phyloP scores from a whole-genome alignment of 2,888 invertebrate species.

The Argynnis bischoffii region DNA sequence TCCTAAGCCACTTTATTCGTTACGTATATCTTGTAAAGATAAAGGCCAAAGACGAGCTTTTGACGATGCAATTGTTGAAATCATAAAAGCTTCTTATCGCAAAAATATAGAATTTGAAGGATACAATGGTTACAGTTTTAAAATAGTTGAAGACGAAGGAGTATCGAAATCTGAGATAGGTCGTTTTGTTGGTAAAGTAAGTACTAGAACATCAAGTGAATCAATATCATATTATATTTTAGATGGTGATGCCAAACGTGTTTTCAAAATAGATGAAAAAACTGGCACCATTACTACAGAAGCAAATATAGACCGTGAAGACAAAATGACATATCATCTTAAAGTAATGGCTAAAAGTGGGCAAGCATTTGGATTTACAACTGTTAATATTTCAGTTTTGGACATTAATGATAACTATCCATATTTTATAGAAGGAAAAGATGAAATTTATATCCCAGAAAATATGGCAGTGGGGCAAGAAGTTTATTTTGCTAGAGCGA shows the following conservation, averaged over 20 bases:
- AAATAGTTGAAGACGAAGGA: slow-evolving; percentile 91
- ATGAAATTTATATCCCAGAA: slow-evolving; percentile 91
- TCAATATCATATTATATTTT: slow-evolving; percentile 88
- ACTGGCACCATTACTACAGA: slow-evolving; percentile 90
- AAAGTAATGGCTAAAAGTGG: slow-evolving; percentile 91
- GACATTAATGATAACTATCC: slow-evolving; percentile 97
- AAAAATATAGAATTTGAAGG: slow-evolving; percentile 89
- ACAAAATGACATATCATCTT: slow-evolving; percentile 88
- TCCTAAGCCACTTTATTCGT: slow-evolving; percentile 86
- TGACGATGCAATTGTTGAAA: slow-evolving; percentile 91
- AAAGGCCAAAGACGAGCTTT: slow-evolving; percentile 88
- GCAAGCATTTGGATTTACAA: slow-evolving; percentile 88
- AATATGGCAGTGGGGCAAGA: slow-evolving; percentile 97
- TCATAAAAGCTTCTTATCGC: slow-evolving; percentile 87
- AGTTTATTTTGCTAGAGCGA: slow-evolving; percentile 92
- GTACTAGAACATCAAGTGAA: slow-evolving; percentile 84
- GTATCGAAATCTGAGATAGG: slow-evolving; percentile 83
- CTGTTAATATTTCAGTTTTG: slow-evolving; percentile 89
- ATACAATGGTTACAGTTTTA: slow-evolving; percentile 90
- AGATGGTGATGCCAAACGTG: slow-evolving; percentile 89
- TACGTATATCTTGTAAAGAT: slow-evolving; percentile 91
- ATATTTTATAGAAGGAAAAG: slow-evolving; percentile 88
- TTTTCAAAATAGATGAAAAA: slow-evolving; percentile 90
- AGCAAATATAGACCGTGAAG: slow-evolving; percentile 92
- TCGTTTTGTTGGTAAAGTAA: slow-evolving; percentile 90